Base-by-base conservation (phyloP, 2,888 invertebrate genomes). In the Tryphoninae sp. region DNA sequence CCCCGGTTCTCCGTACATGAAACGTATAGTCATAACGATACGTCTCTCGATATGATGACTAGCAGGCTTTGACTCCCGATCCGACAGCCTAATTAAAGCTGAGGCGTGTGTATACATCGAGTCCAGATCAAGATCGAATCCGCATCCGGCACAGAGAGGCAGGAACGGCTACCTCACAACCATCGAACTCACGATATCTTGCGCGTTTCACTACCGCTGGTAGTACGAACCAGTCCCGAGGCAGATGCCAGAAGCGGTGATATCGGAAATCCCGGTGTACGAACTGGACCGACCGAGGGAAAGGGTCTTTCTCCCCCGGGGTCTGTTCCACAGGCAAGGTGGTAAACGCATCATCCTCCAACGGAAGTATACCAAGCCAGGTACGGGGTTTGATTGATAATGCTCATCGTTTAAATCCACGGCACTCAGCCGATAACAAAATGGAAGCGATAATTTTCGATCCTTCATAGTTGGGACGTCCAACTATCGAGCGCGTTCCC, bases 31-130 rank as follows among this genome's bases (percentile, higher is more conserved):
- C 40, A 53, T 67, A 68, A 68, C 67, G 42, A 58, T 61, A 26
- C 33, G 16, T 19, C 58, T 75, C 13, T 22, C 59, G n/a, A 33
- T 67, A 23, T 45, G 49, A 65, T 33, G 49, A 59, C 51, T 65
- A 16, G 23, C 59, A 59, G 49, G 67, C 65, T 68, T 78, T 62
- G 67, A 58, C 59, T 49, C 55, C 45, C 23, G 51, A 58, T 45
- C 23, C 61, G 75, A 71, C 74, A 67, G 67, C 42, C 78, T 72
- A 76, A 82, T 82, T 78, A 78, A 78, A 76, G 67, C 61, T 33
- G 33, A 33, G 33, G 19, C 8, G 65, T 40, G 49, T 16, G 49
- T 33, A 49, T 51, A 26, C 53, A 74, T 49, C 69, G 11, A 8
- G 61, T 6, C 33, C 16, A 22, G n/a, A 72, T 19, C 62, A 55